A percentile compares a stretch with the other conserved stretches of the same genome.
Conservation (phyloP, 2,113 vertebrate species). For the Solenodon paradoxus region DNA sequence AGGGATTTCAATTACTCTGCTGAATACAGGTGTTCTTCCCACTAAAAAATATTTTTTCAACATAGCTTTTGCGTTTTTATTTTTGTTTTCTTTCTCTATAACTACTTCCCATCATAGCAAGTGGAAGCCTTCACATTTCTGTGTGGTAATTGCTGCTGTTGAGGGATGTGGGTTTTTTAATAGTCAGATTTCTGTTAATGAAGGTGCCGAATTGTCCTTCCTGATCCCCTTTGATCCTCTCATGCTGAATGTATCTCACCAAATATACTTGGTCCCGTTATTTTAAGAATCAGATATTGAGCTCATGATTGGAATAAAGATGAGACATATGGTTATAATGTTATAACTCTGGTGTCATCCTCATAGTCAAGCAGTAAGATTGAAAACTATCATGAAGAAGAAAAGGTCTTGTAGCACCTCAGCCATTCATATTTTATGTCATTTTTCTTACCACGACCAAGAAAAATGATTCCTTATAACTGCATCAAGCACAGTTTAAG, state of each 20-base stretch:
- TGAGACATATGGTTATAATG: not conserved
- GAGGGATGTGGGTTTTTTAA: not conserved
- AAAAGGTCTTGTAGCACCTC: not conserved
- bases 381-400: constrained; percentile 17
- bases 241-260: not conserved
- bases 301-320: not conserved
- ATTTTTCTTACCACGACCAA: not conserved
- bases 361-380: not conserved
- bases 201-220: not conserved
- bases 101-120: not conserved
- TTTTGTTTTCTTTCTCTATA: not conserved
- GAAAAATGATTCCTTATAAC: not conserved
- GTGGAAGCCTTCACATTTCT: not conserved
- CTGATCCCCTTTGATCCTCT: not conserved
- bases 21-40: not conserved
- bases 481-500: not conserved
- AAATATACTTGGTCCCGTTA: not conserved
- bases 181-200: not conserved
- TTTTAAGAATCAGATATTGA: constrained; percentile 3
- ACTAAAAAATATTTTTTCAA: not conserved
- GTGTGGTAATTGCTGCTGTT: not conserved
- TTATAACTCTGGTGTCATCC: not conserved
- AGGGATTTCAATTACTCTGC: not conserved
- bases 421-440: not conserved
- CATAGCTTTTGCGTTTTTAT: not conserved